phyloP scores from a whole-genome alignment of 2,888 invertebrate species.

The Rhorus exstirpatorius region DNA sequence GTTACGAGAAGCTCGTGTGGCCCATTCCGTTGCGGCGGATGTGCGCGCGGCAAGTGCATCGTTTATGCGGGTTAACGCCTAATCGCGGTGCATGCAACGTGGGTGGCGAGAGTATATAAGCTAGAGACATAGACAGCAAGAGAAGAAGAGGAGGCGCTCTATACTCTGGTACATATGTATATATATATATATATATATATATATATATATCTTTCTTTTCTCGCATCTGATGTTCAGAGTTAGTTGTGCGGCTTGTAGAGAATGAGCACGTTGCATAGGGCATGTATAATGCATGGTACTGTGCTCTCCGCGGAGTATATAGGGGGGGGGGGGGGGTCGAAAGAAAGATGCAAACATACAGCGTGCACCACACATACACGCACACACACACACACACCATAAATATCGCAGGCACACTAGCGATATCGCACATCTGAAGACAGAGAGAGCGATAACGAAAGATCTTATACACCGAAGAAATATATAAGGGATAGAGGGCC shows the following conservation, averaged over 20 bases:
- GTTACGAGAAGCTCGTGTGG: conserved; percentile 58
- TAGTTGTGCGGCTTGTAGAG: conserved; percentile 37
- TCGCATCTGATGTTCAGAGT: conserved; percentile 44
- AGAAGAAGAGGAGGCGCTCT: conserved; percentile 33
- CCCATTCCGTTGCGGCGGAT: conserved; percentile 64
- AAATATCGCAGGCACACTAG: conserved; percentile 71
- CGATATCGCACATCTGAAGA: conserved; percentile 76
- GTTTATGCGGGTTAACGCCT: conserved; percentile 74
- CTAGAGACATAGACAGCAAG: conserved; percentile 54
- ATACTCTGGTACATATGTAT: conserved; percentile 12
- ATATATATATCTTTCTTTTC: conserved; percentile 33
- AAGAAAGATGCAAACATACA: conserved; percentile 18
- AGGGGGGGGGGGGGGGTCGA: conserved; percentile 7
- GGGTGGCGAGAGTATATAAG: conserved; percentile 71
- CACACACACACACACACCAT: conserved; percentile 29
- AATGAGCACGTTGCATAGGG: conserved; percentile 58
- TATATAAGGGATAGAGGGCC: conserved; percentile 57
- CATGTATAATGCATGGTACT: conserved; percentile 76
- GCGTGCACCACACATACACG: too few species aligned
- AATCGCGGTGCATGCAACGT: conserved; percentile 72
- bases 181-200: conserved; percentile 7
- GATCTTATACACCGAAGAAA: conserved; percentile 38
- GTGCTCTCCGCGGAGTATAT: conserved; percentile 29
- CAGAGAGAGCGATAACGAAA: conserved; percentile 43
- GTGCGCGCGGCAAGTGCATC: conserved; percentile 72